These are phyloP conservation scores for Siniperca scherzeri DNA, from an alignment of 2,797 vertebrate genomes.

Conservation along the genomic window DNA sequence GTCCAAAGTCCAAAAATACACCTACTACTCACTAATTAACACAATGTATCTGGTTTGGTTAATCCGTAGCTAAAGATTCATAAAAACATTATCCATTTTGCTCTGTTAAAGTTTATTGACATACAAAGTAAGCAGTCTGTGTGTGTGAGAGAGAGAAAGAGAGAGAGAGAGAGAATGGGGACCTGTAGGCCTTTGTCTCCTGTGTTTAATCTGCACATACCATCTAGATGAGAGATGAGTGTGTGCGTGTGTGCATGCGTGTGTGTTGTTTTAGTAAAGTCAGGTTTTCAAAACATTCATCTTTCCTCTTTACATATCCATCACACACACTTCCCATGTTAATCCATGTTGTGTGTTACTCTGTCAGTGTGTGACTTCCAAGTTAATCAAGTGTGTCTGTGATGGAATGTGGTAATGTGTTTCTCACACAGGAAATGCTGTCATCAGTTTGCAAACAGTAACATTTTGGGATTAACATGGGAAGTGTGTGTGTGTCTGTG, in stretches of 20 bases:
- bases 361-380: constrained; percentile 50
- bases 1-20: neutral
- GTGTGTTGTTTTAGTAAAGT: constrained; percentile 65
- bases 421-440: neutral
- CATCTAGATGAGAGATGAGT: constrained; percentile 51
- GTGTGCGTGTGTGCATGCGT: constrained; percentile 1
- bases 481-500: too few relatives aligned
- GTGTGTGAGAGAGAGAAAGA: neutral
- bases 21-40: neutral
- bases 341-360: constrained; percentile 61
- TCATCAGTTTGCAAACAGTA: constrained; percentile 48
- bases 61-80: neutral
- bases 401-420: constrained; percentile 42
- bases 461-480: too few relatives aligned
- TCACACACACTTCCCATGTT: constrained; percentile 69
- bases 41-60: neutral
- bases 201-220: constrained; percentile 58
- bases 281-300: constrained; percentile 70
- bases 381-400: constrained; percentile 39
- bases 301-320: constrained; percentile 55
- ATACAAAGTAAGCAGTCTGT: neutral
- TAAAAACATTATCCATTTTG: neutral
- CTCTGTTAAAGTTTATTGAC: neutral
- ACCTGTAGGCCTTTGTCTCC: constrained; percentile 20
- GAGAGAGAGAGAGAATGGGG: neutral